A percentile compares a stretch with the other conserved stretches of the same genome.
These are phyloP conservation scores for Cricetomys ansorgei DNA, from an alignment of 2,113 vertebrate genomes.

Conservation along the genomic window DNA sequence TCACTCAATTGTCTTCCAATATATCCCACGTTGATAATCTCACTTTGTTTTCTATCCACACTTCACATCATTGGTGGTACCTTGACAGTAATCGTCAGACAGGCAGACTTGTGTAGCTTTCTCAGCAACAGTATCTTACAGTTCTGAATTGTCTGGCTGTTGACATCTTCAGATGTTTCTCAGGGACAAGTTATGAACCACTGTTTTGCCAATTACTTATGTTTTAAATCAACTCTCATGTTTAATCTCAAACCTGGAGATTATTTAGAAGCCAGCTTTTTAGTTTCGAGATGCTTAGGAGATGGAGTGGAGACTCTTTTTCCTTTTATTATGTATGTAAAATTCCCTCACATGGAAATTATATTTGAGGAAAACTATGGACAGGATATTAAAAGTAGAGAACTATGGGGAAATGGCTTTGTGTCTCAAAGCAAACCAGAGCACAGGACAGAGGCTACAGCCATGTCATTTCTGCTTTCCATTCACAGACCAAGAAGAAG, in stretches of 20 bases:
- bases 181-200: not conserved
- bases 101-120: not conserved
- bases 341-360: not conserved
- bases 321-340: not conserved
- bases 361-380: not conserved
- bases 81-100: not conserved
- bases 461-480: not conserved
- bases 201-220: not conserved
- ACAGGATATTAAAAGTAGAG: not conserved
- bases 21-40: not conserved
- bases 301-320: not conserved
- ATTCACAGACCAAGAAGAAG: not conserved
- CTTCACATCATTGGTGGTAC: not conserved
- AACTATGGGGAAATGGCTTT: not conserved
- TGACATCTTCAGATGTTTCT: not conserved
- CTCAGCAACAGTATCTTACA: not conserved
- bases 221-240: not conserved
- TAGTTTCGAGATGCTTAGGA: not conserved
- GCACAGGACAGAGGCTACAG: not conserved
- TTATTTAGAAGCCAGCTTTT: not conserved
- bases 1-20: not conserved
- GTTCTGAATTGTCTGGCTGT: not conserved
- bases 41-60: not conserved
- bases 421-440: not conserved
- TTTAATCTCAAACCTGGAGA: not conserved